Evolutionary conservation across 92 coral and sea anemone genomes (phyloP).

Genomic region (Siderastrea radians): DNA sequence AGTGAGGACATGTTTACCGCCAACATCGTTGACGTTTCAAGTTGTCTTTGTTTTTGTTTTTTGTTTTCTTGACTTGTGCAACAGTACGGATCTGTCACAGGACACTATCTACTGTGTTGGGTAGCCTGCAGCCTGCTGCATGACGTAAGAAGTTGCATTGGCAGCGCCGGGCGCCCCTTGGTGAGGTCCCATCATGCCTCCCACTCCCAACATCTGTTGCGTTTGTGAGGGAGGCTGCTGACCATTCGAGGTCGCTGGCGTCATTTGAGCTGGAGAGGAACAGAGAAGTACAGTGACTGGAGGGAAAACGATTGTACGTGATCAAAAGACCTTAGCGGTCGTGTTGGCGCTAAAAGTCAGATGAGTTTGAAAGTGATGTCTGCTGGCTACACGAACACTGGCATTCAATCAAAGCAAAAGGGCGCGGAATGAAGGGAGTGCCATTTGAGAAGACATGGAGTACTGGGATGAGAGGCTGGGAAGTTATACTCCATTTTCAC

Average conservation of each 20-base stretch:
- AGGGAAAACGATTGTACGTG: conserved; percentile 28
- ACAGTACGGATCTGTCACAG: conserved; percentile 31
- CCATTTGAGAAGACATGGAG: no score
- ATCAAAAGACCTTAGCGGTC: conserved; percentile 46
- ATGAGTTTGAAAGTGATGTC: conserved; percentile 36
- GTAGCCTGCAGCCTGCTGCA: conserved; percentile 96
- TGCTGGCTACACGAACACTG: not conserved
- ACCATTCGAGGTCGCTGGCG: conserved; percentile 64
- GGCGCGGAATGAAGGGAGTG: no score
- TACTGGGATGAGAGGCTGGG: no score
- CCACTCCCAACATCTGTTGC: conserved; percentile 78
- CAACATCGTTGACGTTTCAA: conserved; percentile 22
- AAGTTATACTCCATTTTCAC: no score
- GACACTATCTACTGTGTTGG: conserved; percentile 65
- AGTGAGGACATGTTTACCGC: conserved; percentile 1
- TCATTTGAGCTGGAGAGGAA: conserved; percentile 72
- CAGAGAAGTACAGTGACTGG: conserved; percentile 50
- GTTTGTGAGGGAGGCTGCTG: conserved; percentile 70
- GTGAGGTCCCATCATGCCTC: conserved; percentile 71
- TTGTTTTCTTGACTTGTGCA: conserved; percentile 28
- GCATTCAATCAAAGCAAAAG: not conserved
- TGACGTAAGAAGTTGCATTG: conserved; percentile 79
- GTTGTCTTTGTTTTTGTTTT: not conserved
- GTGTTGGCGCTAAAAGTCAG: not conserved
- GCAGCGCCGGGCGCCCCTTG: conserved; percentile 76